A percentile compares a stretch with the other conserved stretches of the same genome.
phyloP scores from a whole-genome alignment of 2,888 invertebrate species.

The Andricus quercusramuli region DNA sequence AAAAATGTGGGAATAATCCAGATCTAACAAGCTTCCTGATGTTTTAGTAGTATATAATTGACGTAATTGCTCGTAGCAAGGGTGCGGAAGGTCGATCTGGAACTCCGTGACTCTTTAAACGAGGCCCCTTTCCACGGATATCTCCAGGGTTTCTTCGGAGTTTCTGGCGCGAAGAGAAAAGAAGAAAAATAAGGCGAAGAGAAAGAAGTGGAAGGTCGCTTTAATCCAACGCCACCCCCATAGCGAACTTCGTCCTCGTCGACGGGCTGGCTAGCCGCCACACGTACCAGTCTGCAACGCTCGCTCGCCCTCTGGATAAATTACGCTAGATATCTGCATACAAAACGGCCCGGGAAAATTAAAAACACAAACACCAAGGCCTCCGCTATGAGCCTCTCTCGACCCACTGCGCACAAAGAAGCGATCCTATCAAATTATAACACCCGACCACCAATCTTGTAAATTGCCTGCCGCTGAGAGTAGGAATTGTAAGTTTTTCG shows the following conservation, averaged over 20 bases:
- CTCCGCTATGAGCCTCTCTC: slow-evolving; percentile 40
- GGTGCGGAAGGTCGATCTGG: slow-evolving; percentile 15
- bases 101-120: slow-evolving; percentile 33
- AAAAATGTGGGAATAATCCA: slow-evolving; percentile 3
- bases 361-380: slow-evolving; percentile 67
- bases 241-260: slow-evolving; percentile 29
- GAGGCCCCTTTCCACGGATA: slow-evolving; percentile 17
- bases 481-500: slow-evolving; percentile 64
- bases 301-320: slow-evolving; percentile 62
- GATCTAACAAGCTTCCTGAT: slow-evolving; percentile 24
- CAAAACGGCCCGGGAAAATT: slow-evolving; percentile 69
- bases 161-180: slow-evolving; percentile 12
- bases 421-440: slow-evolving; percentile 61
- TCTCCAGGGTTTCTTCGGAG: slow-evolving; percentile 19
- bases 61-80: slow-evolving; percentile 25
- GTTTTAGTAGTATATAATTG: slow-evolving; percentile 39
- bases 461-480: slow-evolving; percentile 67
- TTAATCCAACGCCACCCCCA: slow-evolving; percentile 24
- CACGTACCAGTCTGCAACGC: slow-evolving; percentile 59
- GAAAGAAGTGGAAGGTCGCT: slow-evolving; percentile 24
- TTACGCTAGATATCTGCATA: slow-evolving; percentile 71
- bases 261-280: slow-evolving; percentile 64
- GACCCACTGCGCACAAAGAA: slow-evolving; percentile 44
- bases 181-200: slow-evolving; percentile 36
- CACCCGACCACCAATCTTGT: slow-evolving; percentile 64